A percentile compares a stretch with the other conserved stretches of the same genome.
Evolutionary conservation across 2,797 vertebrate genomes (phyloP).

Genomic region (Gambelia wislizenii): DNA sequence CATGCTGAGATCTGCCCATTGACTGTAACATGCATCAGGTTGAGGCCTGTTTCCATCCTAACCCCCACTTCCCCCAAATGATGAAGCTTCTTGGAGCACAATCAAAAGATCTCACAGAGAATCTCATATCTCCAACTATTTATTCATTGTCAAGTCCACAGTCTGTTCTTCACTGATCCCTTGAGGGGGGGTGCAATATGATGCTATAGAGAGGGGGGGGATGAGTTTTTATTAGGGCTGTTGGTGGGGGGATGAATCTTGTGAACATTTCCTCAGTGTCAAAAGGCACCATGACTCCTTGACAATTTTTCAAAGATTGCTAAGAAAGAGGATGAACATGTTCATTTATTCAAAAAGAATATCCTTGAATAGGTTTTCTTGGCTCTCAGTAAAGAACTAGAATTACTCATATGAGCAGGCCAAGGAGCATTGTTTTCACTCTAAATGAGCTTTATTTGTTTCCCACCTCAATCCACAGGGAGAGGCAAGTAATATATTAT

Average conservation of each 20-base stretch:
- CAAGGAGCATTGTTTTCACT: not conserved
- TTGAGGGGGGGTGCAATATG: slow-evolving; percentile 53
- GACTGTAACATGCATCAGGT: slow-evolving; percentile 67
- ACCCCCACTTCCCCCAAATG: slow-evolving; percentile 57
- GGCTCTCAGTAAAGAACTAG: not conserved
- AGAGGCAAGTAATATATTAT: too few species aligned
- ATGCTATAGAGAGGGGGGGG: slow-evolving; percentile 41
- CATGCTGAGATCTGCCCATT: slow-evolving; percentile 75
- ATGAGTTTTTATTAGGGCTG: slow-evolving; percentile 42
- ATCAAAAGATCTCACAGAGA: slow-evolving; percentile 60
- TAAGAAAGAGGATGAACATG: not conserved
- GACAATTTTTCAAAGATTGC: too few species aligned
- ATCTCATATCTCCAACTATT: slow-evolving; percentile 60
- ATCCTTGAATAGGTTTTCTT: not conserved
- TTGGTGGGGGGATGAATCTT: too few species aligned
- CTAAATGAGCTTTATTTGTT: not conserved
- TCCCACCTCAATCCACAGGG: too few species aligned
- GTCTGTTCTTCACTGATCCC: slow-evolving; percentile 51
- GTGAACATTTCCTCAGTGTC: not conserved
- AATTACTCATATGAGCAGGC: not conserved
- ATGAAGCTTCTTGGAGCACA: slow-evolving; percentile 43
- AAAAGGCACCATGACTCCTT: not conserved
- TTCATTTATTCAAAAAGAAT: not conserved
- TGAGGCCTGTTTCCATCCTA: slow-evolving; percentile 57
- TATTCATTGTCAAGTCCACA: slow-evolving; percentile 54